phyloP scores from a whole-genome alignment of 1,140 invertebrate genomes.

The Lepeophtheirus salmonis region DNA sequence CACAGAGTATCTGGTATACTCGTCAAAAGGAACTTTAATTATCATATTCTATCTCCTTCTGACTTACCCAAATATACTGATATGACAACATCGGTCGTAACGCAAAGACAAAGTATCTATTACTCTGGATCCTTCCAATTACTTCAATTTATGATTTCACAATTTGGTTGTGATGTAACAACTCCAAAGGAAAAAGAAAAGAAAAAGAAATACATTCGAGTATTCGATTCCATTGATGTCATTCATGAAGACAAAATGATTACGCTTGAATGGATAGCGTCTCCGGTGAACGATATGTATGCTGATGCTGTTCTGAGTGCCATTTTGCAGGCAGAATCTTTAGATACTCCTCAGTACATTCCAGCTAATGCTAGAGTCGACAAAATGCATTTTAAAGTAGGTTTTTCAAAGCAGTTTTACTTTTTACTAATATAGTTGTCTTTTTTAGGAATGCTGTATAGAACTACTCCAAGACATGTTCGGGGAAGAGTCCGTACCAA shows the following conservation, averaged over 20 bases:
- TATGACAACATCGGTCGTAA: constrained; percentile 73
- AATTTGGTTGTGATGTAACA: constrained; percentile 2
- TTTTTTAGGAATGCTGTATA: constrained; percentile 18
- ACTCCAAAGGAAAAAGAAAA: background rate
- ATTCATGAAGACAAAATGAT: constrained; percentile 15
- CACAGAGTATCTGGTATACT: constrained; percentile 70
- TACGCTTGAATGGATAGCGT: constrained; percentile 61
- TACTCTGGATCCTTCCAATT: constrained; percentile 45
- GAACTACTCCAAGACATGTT: constrained; percentile 88
- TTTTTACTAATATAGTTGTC: background rate
- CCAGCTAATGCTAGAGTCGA: constrained; percentile 41
- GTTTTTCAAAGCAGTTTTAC: background rate
- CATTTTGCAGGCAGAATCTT: constrained; percentile 44
- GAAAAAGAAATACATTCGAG: constrained; percentile 8
- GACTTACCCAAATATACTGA: constrained; percentile 93
- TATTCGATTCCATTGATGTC: constrained; percentile 15
- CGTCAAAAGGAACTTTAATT: constrained; percentile 95
- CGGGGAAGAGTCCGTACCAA: constrained; percentile 79
- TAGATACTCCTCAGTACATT: constrained; percentile 9
- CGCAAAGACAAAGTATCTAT: constrained; percentile 68
- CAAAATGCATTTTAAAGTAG: constrained; percentile 62
- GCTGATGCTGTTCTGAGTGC: constrained; percentile 79
- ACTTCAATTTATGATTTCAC: constrained; percentile 4
- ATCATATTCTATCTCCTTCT: constrained; percentile 72
- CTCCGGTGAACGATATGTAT: constrained; percentile 91